A percentile compares a stretch with the other conserved stretches of the same genome.
phyloP scores from a whole-genome alignment of 2,888 invertebrate species.

The Lasioglossum calceatum region DNA sequence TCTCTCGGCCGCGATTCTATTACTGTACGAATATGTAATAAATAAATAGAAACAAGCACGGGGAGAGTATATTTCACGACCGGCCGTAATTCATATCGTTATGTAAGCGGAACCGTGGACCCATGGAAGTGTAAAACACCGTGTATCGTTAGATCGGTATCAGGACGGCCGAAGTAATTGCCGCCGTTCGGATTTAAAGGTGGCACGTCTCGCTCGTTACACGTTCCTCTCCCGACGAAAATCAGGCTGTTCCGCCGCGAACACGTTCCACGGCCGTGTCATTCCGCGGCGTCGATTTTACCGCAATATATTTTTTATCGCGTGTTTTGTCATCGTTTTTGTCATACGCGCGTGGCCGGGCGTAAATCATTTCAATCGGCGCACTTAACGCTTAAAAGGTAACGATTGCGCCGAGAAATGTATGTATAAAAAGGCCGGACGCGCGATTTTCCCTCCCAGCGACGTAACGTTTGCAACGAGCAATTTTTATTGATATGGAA shows the following conservation, averaged over 20 bases:
- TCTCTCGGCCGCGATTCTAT: slow-evolving; percentile 43
- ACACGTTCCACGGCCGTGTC: slow-evolving; percentile 10
- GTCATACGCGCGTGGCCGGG: background rate
- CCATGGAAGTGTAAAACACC: slow-evolving; percentile 51
- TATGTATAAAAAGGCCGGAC: background rate
- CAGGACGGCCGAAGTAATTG: slow-evolving; percentile 37
- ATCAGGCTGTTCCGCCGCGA: background rate
- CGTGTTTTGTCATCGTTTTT: slow-evolving; percentile 16
- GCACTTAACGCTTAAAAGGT: slow-evolving; percentile 15
- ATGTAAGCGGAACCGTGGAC: slow-evolving; percentile 35
- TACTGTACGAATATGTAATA: slow-evolving; percentile 33
- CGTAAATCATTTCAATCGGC: slow-evolving; percentile 12
- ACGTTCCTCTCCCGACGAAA: slow-evolving; percentile 16
- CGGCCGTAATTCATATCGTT: slow-evolving; percentile 41
- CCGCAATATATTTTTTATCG: background rate
- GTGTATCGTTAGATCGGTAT: slow-evolving; percentile 56
- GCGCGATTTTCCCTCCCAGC: background rate
- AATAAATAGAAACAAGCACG: slow-evolving; percentile 45
- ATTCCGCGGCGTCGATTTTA: slow-evolving; percentile 4
- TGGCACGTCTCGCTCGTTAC: slow-evolving; percentile 7
- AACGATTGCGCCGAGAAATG: background rate
- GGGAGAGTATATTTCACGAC: slow-evolving; percentile 14
- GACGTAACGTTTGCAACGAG: background rate
- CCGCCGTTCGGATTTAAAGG: slow-evolving; percentile 31
- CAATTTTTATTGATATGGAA: slow-evolving; percentile 7